Percentiles rank a stretch among this genome's conserved stretches.
phyloP scores from a whole-genome alignment of 2,888 invertebrate species.

The Dicycla oo region DNA sequence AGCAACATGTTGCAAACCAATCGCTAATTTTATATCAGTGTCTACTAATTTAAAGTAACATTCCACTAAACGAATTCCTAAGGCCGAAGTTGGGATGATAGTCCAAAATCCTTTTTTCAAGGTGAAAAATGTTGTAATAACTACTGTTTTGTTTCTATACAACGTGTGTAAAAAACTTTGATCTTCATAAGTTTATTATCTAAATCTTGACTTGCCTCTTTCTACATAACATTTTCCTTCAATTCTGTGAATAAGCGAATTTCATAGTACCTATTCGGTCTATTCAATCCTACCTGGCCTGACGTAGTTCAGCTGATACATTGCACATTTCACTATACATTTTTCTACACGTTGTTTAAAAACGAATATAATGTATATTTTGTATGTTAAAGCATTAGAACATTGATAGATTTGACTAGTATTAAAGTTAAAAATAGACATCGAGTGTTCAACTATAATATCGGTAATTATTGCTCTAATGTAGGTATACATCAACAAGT shows the following conservation, averaged over 20 bases:
- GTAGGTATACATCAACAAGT: constrained; percentile 84
- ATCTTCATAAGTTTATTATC: background rate
- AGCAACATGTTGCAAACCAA: constrained; percentile 65
- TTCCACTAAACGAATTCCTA: constrained; percentile 64
- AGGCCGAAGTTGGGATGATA: constrained; percentile 61
- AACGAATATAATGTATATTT: constrained; percentile 68
- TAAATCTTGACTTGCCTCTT: background rate
- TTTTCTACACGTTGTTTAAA: constrained; percentile 62
- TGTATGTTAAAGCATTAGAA: constrained; percentile 75
- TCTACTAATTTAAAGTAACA: constrained; percentile 64
- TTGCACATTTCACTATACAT: background rate
- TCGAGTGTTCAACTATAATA: constrained; percentile 80
- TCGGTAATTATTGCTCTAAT: constrained; percentile 86
- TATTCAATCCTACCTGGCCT: constrained; percentile 18
- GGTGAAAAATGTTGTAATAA: constrained; percentile 61
- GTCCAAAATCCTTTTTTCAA: constrained; percentile 59
- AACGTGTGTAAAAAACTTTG: constrained; percentile 53
- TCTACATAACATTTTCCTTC: background rate
- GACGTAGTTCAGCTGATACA: background rate
- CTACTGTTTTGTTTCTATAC: constrained; percentile 60
- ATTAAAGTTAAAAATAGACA: constrained; percentile 82
- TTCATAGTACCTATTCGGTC: background rate
- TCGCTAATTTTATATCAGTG: constrained; percentile 65
- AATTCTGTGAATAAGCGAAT: background rate
- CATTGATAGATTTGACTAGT: constrained; percentile 80